Evolutionary conservation across 64 coral and sea anemone species (phyloP).

Genomic region (Platygyra sinensis): DNA sequence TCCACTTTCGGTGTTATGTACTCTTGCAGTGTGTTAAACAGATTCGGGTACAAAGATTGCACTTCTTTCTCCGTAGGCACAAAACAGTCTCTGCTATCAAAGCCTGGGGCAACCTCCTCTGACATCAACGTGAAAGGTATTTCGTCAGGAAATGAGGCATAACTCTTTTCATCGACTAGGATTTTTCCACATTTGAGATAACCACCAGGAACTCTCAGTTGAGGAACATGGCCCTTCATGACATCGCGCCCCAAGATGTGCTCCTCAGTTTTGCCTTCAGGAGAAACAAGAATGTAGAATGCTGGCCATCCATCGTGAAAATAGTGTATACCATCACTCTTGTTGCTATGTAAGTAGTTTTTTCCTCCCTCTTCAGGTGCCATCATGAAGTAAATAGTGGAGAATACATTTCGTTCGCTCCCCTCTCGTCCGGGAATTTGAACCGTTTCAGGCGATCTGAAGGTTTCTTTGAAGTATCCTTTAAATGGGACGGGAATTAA

Average conservation of each 20-base stretch:
- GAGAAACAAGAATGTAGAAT: constrained; percentile 46
- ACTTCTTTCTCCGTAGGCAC: constrained; percentile 52
- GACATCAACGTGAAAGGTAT: constrained; percentile 76
- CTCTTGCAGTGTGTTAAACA: constrained; percentile 48
- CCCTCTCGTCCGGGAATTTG: constrained; percentile 35
- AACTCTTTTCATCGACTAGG: constrained; percentile 44
- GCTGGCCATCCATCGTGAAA: constrained; percentile 86
- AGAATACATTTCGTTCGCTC: constrained; percentile 32
- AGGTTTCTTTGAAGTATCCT: constrained; percentile 71
- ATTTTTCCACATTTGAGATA: constrained; percentile 58
- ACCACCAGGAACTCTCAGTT: constrained; percentile 42
- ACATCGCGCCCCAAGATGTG: constrained; percentile 61
- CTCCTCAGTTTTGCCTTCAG: constrained; percentile 57
- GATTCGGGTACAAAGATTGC: constrained; percentile 1
- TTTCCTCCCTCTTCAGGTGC: constrained; percentile 55
- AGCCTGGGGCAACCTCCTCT: constrained; percentile 71
- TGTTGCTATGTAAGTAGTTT: constrained; percentile 64
- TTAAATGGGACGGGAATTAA: constrained; percentile 50
- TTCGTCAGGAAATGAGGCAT: constrained; percentile 51
- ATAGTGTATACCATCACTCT: constrained; percentile 61
- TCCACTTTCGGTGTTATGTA: constrained; percentile 39
- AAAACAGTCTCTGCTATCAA: constrained; percentile 70
- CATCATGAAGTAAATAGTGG: constrained; percentile 76
- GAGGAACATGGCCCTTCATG: constrained; percentile 52
- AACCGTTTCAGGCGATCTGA: constrained; percentile 48